These are phyloP conservation scores for Drosophila mimica DNA, from an alignment of 2,888 invertebrate genomes.

Conservation along the genomic window DNA sequence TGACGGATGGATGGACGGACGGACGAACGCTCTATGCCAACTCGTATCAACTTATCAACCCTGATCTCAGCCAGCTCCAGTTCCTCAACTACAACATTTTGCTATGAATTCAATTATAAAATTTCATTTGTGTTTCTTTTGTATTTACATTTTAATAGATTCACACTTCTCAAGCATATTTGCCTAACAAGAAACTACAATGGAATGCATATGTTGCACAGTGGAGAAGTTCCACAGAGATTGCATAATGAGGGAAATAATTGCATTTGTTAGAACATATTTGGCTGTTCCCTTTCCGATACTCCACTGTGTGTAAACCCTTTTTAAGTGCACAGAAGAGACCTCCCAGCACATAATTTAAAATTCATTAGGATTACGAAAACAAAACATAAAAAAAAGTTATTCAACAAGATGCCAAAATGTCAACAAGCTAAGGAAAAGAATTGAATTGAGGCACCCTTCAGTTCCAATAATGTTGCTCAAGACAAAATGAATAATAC, in stretches of 20 bases:
- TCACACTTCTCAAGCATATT: slow-evolving; percentile 58
- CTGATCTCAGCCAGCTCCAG: slow-evolving; percentile 24
- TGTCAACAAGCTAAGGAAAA: slow-evolving; percentile 49
- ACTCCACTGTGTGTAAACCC: slow-evolving; percentile 38
- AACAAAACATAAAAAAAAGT: slow-evolving; percentile 69
- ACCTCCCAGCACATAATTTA: slow-evolving; percentile 72
- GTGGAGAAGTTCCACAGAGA: background rate
- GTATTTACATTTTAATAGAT: slow-evolving; percentile 71
- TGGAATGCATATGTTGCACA: slow-evolving; percentile 10
- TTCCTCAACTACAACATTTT: slow-evolving; percentile 41
- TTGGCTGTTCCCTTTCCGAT: background rate
- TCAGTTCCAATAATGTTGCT: slow-evolving; percentile 35
- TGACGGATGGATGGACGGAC: slow-evolving; percentile 14
- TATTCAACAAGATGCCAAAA: slow-evolving; percentile 64
- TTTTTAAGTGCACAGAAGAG: slow-evolving; percentile 25
- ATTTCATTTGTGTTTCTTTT: slow-evolving; percentile 55
- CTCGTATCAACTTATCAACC: slow-evolving; percentile 30
- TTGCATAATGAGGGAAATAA: background rate
- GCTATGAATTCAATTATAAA: slow-evolving; percentile 71
- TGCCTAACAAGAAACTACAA: slow-evolving; percentile 15
- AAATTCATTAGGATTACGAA: slow-evolving; percentile 84
- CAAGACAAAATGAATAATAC: slow-evolving; percentile 65
- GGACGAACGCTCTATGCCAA: slow-evolving; percentile 13
- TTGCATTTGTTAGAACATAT: background rate
- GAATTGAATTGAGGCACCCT: slow-evolving; percentile 46